Conservation (phyloP, 2,797 vertebrate species). For the Microctenopoma lineatum region DNA sequence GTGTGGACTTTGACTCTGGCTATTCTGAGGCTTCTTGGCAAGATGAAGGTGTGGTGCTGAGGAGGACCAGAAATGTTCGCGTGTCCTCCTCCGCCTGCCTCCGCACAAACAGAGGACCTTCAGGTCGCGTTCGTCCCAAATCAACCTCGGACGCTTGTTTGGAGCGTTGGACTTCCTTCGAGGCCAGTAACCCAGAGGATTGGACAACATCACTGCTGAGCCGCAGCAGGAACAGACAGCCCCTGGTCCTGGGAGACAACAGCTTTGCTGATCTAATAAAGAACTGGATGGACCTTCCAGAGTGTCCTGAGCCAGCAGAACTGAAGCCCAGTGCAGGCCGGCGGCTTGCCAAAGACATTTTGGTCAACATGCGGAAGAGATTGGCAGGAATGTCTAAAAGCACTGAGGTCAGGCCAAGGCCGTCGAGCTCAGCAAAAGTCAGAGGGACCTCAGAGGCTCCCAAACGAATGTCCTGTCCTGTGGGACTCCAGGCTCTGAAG, state of each 20-base stretch:
- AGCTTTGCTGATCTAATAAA: constrained; percentile 97
- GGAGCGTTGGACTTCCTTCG: constrained; percentile 92
- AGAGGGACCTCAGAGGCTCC: constrained; percentile 66
- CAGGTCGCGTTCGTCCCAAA: constrained; percentile 87
- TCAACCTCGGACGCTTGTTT: constrained; percentile 94
- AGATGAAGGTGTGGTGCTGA: constrained; percentile 88
- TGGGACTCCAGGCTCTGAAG: constrained; percentile 84
- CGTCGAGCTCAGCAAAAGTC: constrained; percentile 52
- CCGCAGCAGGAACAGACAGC: constrained; percentile 93
- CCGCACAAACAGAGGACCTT: constrained; percentile 76
- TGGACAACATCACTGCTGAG: constrained; percentile 94
- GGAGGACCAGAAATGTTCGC: constrained; percentile 83
- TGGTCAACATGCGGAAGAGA: constrained; percentile 91
- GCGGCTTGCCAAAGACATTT: constrained; percentile 90
- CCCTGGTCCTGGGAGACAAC: constrained; percentile 95
- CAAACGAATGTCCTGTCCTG: constrained; percentile 93
- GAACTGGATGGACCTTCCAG: constrained; percentile 99
- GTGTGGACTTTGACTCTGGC: constrained; percentile 94
- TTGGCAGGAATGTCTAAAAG: constrained; percentile 87
- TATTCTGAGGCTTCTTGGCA: constrained; percentile 95
- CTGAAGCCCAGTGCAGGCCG: constrained; percentile 80
- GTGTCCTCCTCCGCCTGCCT: constrained; percentile 88
- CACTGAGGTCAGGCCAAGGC: constrained; percentile 71
- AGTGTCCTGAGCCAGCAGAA: constrained; percentile 83
- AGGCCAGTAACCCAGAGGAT: constrained; percentile 86